These are phyloP conservation scores for Poeciliopsis infans DNA, from an alignment of 2,797 vertebrate genomes.

Conservation along the genomic window DNA sequence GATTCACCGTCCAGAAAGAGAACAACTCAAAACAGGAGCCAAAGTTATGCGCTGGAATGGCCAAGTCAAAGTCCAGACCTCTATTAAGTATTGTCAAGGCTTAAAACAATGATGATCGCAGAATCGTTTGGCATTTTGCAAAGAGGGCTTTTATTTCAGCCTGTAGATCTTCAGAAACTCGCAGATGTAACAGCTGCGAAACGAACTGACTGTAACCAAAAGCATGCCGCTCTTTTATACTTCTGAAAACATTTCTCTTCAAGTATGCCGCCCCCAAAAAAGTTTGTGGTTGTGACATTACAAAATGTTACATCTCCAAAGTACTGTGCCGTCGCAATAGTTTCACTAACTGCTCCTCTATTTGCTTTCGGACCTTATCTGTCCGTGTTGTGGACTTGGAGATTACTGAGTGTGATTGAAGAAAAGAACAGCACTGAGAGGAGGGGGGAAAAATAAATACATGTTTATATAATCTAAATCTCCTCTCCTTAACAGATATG, in stretches of 20 bases:
- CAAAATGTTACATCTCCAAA: not conserved
- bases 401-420: conserved; percentile 74
- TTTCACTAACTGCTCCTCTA: conserved; percentile 56
- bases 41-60: not conserved
- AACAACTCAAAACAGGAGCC: not conserved
- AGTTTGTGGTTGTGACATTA: not conserved
- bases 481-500: conserved; percentile 78
- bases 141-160: not conserved
- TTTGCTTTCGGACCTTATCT: conserved; percentile 58
- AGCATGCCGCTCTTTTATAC: not conserved
- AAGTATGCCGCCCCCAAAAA: not conserved
- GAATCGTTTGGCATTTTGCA: not conserved
- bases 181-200: not conserved
- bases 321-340: conserved; percentile 41
- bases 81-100: not conserved
- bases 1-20: not conserved
- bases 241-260: not conserved
- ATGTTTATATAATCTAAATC: conserved; percentile 76
- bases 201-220: not conserved
- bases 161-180: not conserved
- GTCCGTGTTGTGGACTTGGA: conserved; percentile 56
- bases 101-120: not conserved
- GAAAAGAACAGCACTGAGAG: conserved; percentile 66
- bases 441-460: conserved; percentile 18
- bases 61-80: not conserved